Evolutionary conservation across 2,888 invertebrate species (phyloP), one percentile per base, ranked within the genome.

Genomic region (Ophonus ardosiacus): DNA sequence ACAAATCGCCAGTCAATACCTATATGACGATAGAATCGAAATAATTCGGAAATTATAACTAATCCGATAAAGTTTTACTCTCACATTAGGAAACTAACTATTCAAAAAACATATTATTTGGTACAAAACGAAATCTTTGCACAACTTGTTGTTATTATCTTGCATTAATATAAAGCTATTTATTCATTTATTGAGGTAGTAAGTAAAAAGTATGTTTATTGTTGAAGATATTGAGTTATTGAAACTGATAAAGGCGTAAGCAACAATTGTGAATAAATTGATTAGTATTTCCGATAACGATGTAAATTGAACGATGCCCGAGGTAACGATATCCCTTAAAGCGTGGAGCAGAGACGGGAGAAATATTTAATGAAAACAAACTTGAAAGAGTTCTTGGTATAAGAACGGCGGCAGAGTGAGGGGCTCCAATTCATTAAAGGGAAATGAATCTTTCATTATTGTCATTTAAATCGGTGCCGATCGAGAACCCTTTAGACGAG

Each of bases 311-410:
- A 80, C 81, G 71, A 57, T 68, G 68, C 68, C 59, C 10, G 59
- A 57, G 24, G 71, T 71, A 68, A 68, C 40, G 81, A 71, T 71
- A 51, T 71, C 57, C 65, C 56, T 31, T 24, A 56, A 81, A 81
- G 56, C 68, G 81, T 31, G 31, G 63, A 56, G 51, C 51, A 31
- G 38, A 51, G 82, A 74, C 61, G 51, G 63, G 65, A 78, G 65
- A 84, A 78, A 78, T 84, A 84, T 84, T 84, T 84, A 84, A 84
- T 84, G 84, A 84, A 76, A 63, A 84, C 76, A 84, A 84, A 84
- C 84, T 76, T 84, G 76, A 51, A 84, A 84, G 76, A 78, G 78
- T 71, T 76, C 56, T 43, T 31, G 31, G 61, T 18, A 31, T 10
- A 2, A 13, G 65, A 17, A 18, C 38, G 15, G 15, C 0, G 79